A percentile compares a stretch with the other conserved stretches of the same genome.
Evolutionary conservation across 2,797 vertebrate species (phyloP).

Genomic region (Sitta carolinensis): DNA sequence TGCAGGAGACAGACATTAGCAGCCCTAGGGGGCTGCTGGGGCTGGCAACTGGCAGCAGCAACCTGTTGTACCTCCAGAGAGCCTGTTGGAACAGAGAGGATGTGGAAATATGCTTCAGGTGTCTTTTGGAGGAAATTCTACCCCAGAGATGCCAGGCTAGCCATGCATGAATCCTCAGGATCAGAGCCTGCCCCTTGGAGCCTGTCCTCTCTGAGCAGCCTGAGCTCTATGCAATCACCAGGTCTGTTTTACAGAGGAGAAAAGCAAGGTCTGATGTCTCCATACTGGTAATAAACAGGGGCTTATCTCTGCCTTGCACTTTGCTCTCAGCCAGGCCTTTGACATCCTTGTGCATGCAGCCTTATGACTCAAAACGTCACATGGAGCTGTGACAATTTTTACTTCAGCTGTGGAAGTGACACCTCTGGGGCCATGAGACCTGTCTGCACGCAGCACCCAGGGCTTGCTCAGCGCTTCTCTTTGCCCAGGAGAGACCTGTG

Average conservation of each 20-base stretch:
- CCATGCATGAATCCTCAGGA: not conserved
- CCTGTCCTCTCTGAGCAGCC: not conserved
- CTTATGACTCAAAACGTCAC: not conserved
- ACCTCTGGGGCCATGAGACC: accelerated
- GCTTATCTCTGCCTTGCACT: not conserved
- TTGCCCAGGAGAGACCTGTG: not conserved
- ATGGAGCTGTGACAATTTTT: not conserved
- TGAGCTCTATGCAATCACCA: not conserved
- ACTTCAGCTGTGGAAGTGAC: not conserved
- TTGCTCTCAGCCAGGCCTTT: not conserved
- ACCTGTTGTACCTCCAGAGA: not conserved
- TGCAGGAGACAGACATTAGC: not conserved
- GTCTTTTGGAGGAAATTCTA: not conserved
- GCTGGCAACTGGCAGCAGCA: accelerated
- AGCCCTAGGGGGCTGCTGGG: accelerated
- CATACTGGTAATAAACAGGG: not conserved
- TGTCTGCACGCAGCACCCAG: accelerated
- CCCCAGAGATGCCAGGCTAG: not conserved
- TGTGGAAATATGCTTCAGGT: not conserved
- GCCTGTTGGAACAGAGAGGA: not conserved
- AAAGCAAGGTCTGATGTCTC: not conserved
- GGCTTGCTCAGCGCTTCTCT: not conserved
- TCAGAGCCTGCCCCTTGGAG: not conserved
- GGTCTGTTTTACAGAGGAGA: not conserved
- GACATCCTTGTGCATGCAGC: not conserved